A percentile compares a stretch with the other conserved stretches of the same genome.
Conservation (phyloP, 2,888 invertebrate species). For the Rotaria socialis region DNA sequence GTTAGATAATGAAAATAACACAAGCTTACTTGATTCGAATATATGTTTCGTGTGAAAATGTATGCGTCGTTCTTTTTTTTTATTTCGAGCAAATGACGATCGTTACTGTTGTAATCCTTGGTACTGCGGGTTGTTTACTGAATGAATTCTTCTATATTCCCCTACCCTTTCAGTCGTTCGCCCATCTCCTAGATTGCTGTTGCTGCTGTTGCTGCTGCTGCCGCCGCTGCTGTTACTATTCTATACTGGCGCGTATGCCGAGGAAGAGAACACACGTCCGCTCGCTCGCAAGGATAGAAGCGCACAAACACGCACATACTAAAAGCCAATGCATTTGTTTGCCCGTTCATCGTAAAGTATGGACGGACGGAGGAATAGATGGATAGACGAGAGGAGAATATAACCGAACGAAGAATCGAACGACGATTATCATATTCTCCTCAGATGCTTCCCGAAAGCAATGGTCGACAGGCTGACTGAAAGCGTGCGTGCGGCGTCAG, state of each 20-base stretch:
- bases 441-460: slow-evolving; percentile 10
- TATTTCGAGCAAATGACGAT: neutral
- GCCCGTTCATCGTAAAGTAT: slow-evolving; percentile 8
- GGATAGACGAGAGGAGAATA: slow-evolving; percentile 25
- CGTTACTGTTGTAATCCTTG: neutral
- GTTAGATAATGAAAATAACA: neutral
- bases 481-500: neutral
- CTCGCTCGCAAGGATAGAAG: neutral
- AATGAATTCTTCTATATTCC: neutral
- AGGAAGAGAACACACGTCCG: slow-evolving; percentile 32
- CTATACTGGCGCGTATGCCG: neutral
- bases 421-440: neutral
- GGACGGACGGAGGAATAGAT: slow-evolving; percentile 29
- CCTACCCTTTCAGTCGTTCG: neutral
- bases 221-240: neutral
- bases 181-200: slow-evolving; percentile 16
- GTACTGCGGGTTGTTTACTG: neutral
- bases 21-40: neutral
- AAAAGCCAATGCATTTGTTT: neutral
- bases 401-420: slow-evolving; percentile 22
- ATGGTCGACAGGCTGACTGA: neutral
- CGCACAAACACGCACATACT: neutral
- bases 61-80: neutral
- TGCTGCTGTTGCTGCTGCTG: neutral
- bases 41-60: neutral